A percentile compares a stretch with the other conserved stretches of the same genome.
Conservation (phyloP, 2,113 vertebrate species). For the Salvelinus namaycush region DNA sequence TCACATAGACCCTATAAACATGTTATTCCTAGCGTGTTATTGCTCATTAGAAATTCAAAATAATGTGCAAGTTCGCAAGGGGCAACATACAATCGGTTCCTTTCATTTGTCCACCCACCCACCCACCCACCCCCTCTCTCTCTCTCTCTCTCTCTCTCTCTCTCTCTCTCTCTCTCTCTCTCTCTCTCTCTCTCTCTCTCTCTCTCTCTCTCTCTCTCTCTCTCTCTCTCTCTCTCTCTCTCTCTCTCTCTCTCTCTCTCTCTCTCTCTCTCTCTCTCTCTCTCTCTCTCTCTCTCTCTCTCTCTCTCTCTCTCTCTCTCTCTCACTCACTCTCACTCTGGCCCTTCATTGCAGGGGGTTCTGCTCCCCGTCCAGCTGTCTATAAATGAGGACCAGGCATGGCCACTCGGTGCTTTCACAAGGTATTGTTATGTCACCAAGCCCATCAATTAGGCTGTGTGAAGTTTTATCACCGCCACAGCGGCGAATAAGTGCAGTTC, state of each 20-base stretch:
- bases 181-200: conserved; percentile 49
- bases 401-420: conserved; percentile 88
- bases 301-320: conserved; percentile 43
- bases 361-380: conserved; percentile 90
- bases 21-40: conserved; percentile 55
- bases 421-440: conserved; percentile 98
- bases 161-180: no score
- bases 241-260: no score
- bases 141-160: conserved; percentile 42
- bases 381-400: conserved; percentile 97
- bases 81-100: conserved; percentile 71
- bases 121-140: conserved; percentile 41
- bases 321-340: conserved; percentile 52
- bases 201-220: conserved; percentile 42
- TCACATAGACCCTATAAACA: conserved; percentile 27
- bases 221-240: no score
- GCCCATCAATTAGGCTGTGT: conserved; percentile 99
- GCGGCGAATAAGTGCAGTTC: conserved; percentile 90
- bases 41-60: conserved; percentile 60
- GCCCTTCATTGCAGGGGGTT: conserved; percentile 75
- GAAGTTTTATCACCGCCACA: conserved; percentile 99
- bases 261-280: conserved; percentile 41
- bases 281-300: no score
- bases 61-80: conserved; percentile 75
- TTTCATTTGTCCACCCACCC: conserved; percentile 66